Evolutionary conservation across 2,888 invertebrate genomes (phyloP), one percentile per base, ranked within the genome.

Genomic region (Ennomos quercinarius): DNA sequence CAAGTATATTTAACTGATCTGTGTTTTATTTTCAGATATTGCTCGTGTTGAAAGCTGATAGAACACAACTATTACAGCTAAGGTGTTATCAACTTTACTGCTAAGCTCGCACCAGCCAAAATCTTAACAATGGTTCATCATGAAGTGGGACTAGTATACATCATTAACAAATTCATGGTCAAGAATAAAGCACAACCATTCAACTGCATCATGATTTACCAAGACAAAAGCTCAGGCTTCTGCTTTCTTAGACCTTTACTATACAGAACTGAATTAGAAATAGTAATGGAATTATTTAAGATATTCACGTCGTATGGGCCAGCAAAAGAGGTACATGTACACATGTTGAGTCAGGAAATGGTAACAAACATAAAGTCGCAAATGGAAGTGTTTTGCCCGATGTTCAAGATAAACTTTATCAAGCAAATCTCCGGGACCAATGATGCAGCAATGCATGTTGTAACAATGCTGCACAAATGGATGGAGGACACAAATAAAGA

Each of bases 111-210:
- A 27, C 27, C 27, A 27, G 6, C 27, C 27, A 6, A 27, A 27
- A 27, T 6, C 2, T 27, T 6, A 27, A 27, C 4, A 27, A 27
- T 27, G 27, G 4, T 27, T 27, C 6, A 27, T 27, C 27, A 27
- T 27, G 27, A 27, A 27, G 27, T 6, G 27, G 46, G 46, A 27
- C 37, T 47, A 10, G 10, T 57, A 0, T 27, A 41, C 13, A 37
- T 57, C 4, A 42, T 57, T n/a, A 51, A 46, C 27, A 57, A 51
- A 9, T 57, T 57, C 10, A 51, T 34, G 38, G 41, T 57, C 8
- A 51, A 45, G 10, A 36, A 9, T 1, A n/a, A 8, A 0, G 12
- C 2, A 0, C 45, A 45, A 40, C 17, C 27, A 8, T 57, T 57
- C 11, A 46, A 37, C 2, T 46, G 51, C 36, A 27, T 51, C 37